phyloP scores from a whole-genome alignment of 1,140 invertebrate genomes.

The Alviniconcha marisindica region DNA sequence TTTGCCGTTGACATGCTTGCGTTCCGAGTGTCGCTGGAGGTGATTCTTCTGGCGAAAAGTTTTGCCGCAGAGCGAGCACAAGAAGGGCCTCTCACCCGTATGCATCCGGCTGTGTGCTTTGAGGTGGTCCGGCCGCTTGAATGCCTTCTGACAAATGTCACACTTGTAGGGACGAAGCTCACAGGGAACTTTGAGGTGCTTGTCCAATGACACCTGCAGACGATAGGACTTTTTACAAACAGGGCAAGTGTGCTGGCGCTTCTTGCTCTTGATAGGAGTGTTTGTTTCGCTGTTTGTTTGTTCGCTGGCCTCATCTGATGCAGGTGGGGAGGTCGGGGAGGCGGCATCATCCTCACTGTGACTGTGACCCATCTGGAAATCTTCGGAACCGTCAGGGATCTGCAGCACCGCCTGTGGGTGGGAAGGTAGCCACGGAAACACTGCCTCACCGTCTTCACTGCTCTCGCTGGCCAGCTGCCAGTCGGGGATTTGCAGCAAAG shows the following conservation, averaged over 20 bases:
- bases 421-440: slow-evolving; percentile 31
- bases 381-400: slow-evolving; percentile 23
- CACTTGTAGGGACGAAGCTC: slow-evolving; percentile 81
- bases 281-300: background rate
- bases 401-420: slow-evolving; percentile 27
- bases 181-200: slow-evolving; percentile 35
- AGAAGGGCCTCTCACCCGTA: slow-evolving; percentile 98
- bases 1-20: slow-evolving; percentile 32
- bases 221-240: slow-evolving; percentile 36
- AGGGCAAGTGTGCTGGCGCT: slow-evolving; percentile 11
- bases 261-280: background rate
- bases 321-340: background rate
- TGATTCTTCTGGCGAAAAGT: slow-evolving; percentile 54
- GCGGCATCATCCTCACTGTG: slow-evolving; percentile 11
- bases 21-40: slow-evolving; percentile 52
- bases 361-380: background rate
- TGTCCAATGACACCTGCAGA: slow-evolving; percentile 24
- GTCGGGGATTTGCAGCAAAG: slow-evolving; percentile 25
- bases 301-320: background rate
- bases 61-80: slow-evolving; percentile 91
- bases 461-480: slow-evolving; percentile 37
- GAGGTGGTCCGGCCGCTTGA: slow-evolving; percentile 95
- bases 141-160: slow-evolving; percentile 93
- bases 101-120: slow-evolving; percentile 96
- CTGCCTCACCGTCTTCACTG: slow-evolving; percentile 31